Evolutionary conservation across 1,140 invertebrate species (phyloP), one percentile per base, ranked within the genome.

Genomic region (Ylistrum balloti): DNA sequence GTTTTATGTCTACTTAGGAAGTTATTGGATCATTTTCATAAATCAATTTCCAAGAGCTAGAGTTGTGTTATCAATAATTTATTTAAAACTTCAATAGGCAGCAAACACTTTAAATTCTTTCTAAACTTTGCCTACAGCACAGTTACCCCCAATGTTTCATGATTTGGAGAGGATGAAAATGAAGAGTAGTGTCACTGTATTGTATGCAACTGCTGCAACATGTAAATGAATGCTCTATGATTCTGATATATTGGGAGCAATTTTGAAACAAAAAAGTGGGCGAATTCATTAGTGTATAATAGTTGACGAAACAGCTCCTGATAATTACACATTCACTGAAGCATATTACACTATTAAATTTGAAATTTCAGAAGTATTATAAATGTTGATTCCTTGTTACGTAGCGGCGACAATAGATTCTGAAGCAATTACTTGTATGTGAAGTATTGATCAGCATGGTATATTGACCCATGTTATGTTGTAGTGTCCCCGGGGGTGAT

Each of bases 21-120:
- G 56, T 17, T 74, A 74, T 74, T 74, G n/a, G 56, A 74, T 74
- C 56, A 74, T 74, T 74, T 74, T 74, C 56, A 74, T 74, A 74
- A 74, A 74, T 74, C 56, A 74, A 74, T 74, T 74, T 28, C n/a
- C 3, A n/a, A 9, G 56, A 74, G 56, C 56, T 28, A 28, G n/a
- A 74, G 56, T n/a, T 74, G 7, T n/a, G 22, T 74, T 74, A 74
- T 74, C 56, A 74, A 74, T 74, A 74, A 74, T 74, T 74, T 74
- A 74, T 74, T 28, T 74, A 74, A 74, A 74, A 74, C 56, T 74
- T 74, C 56, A 74, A 74, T 74, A 22, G n/a, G 22, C 56, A 28
- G 56, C 28, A 74, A 74, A 74, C 17, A 17, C 56, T n/a, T 74
- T n/a, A 74, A 74, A 74, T 74, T 74, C 56, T 28, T 74, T 74